A percentile compares a stretch with the other conserved stretches of the same genome.
These are phyloP conservation scores for Iphiclides podalirius DNA, from an alignment of 2,888 invertebrate species.

Conservation along the genomic window DNA sequence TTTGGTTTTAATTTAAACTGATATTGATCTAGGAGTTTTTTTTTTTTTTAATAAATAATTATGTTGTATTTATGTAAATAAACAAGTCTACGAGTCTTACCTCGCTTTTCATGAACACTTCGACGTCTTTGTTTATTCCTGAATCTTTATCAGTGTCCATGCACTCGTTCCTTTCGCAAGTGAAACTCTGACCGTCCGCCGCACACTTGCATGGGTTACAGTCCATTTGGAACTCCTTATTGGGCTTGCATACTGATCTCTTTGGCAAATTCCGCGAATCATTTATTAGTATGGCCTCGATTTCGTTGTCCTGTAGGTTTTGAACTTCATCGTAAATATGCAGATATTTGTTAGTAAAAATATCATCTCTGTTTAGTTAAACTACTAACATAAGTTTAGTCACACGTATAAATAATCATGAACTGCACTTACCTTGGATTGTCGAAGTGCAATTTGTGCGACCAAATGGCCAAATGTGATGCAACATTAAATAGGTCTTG, in stretches of 20 bases:
- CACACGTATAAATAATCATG: not conserved
- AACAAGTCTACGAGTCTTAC: no score
- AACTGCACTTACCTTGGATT: conserved; percentile 11
- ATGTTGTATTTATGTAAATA: no score
- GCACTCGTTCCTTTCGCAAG: conserved; percentile 75
- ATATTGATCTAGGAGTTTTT: no score
- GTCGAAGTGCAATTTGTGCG: conserved; percentile 4
- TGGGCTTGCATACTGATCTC: conserved; percentile 63
- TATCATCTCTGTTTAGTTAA: not conserved
- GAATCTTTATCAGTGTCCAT: conserved; percentile 41
- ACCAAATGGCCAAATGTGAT: conserved; percentile 8
- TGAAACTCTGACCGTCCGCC: conserved; percentile 66
- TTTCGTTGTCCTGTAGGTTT: conserved; percentile 6
- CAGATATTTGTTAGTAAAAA: not conserved
- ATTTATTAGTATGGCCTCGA: conserved; percentile 13
- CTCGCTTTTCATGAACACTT: conserved; percentile 65
- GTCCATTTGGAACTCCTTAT: conserved; percentile 66
- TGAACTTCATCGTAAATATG: not conserved
- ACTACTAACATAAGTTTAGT: not conserved
- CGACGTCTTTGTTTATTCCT: conserved; percentile 55
- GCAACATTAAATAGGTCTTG: not conserved
- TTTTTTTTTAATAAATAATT: no score
- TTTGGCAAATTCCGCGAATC: conserved; percentile 36
- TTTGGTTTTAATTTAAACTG: no score
- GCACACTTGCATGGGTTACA: conserved; percentile 80